A percentile compares a stretch with the other conserved stretches of the same genome.
Conservation (phyloP, 2,888 invertebrate genomes). For the Pammene fasciana region DNA sequence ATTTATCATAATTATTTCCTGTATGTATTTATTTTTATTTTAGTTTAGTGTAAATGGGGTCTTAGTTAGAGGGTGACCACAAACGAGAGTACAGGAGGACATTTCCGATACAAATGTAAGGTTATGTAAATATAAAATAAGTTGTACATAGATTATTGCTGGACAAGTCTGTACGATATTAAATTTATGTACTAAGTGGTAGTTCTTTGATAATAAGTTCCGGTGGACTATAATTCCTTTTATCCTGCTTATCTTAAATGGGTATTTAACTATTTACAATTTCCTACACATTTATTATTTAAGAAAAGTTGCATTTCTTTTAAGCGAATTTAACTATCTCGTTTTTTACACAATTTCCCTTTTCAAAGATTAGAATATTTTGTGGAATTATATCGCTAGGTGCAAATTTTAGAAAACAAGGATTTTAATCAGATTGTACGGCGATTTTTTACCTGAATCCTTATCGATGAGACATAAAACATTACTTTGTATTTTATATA, state of each 20-base stretch:
- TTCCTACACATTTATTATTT: slow-evolving; percentile 42
- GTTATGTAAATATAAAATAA: slow-evolving; percentile 52
- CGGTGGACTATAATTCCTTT: slow-evolving; percentile 28
- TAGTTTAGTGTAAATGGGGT: slow-evolving; percentile 48
- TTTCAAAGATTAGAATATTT: slow-evolving; percentile 28
- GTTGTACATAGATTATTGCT: slow-evolving; percentile 52
- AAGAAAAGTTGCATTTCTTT: slow-evolving; percentile 29
- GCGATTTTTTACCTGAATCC: slow-evolving; percentile 8
- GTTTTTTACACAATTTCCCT: slow-evolving; percentile 4
- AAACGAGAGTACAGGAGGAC: slow-evolving; percentile 32
- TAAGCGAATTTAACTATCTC: slow-evolving; percentile 18
- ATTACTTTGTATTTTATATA: slow-evolving; percentile 5
- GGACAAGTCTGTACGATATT: slow-evolving; percentile 42
- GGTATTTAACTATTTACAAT: slow-evolving; percentile 49
- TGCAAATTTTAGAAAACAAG: slow-evolving; percentile 31
- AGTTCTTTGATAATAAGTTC: slow-evolving; percentile 35
- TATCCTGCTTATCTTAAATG: slow-evolving; percentile 52
- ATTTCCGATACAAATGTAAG: slow-evolving; percentile 45
- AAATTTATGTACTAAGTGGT: slow-evolving; percentile 43
- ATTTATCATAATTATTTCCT: slow-evolving; percentile 55
- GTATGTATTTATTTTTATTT: slow-evolving; percentile 72
- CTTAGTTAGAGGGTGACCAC: slow-evolving; percentile 51
- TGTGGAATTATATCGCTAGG: slow-evolving; percentile 37
- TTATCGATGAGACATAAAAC: slow-evolving; percentile 1
- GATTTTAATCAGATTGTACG: slow-evolving; percentile 18